Conservation (phyloP, 2,797 vertebrate genomes). For the Euthynnus affinis region DNA sequence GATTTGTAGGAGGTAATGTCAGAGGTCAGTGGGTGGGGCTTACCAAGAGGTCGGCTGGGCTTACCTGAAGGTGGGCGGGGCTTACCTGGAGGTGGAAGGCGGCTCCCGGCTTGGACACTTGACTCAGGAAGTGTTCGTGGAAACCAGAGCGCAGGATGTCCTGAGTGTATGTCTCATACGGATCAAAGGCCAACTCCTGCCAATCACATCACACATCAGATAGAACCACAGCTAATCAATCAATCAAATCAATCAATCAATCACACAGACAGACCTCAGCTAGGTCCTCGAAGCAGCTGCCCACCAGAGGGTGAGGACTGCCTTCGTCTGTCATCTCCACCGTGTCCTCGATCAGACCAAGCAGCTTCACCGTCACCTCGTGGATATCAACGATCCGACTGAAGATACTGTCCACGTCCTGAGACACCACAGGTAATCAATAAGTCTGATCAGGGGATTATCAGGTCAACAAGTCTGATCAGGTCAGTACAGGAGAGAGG, state of each 20-base stretch:
- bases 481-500: too few relatives aligned
- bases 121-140: constrained; percentile 94
- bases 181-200: constrained; percentile 97
- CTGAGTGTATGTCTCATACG: constrained; percentile 95
- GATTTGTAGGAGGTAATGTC: not conserved
- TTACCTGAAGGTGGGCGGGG: too few relatives aligned
- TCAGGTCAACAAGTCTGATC: not conserved
- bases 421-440: constrained; percentile 10
- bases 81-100: constrained; percentile 95
- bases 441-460: not conserved
- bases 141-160: constrained; percentile 94
- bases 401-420: constrained; percentile 98
- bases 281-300: constrained; percentile 97
- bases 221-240: not conserved
- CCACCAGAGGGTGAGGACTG: constrained; percentile 96
- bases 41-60: too few relatives aligned
- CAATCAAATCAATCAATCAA: not conserved
- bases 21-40: not conserved
- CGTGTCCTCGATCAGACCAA: constrained; percentile 96
- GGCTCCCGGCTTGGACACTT: constrained; percentile 95
- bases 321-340: constrained; percentile 99
- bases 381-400: constrained; percentile 96
- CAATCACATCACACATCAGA: constrained; percentile 35
- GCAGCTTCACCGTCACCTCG: constrained; percentile 95
- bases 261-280: constrained; percentile 90